These are phyloP conservation scores for Epiblema foenella DNA, from an alignment of 2,888 invertebrate species.

Conservation along the genomic window DNA sequence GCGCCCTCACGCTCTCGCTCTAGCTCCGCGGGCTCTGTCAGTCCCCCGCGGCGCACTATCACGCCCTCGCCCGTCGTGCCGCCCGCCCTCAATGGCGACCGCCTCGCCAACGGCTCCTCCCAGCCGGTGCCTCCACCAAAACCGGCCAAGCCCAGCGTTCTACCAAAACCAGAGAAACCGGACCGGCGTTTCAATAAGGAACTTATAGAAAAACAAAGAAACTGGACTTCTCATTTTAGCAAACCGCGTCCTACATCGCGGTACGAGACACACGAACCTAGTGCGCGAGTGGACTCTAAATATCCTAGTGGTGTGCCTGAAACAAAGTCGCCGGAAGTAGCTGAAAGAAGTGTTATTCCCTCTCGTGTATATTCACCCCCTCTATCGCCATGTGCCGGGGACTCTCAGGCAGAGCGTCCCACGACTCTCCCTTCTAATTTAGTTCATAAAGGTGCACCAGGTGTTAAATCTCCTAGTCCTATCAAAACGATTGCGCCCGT, in stretches of 20 bases:
- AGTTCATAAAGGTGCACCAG: slow-evolving; percentile 68
- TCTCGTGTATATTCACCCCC: slow-evolving; percentile 82
- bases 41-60: slow-evolving; percentile 83
- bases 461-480: slow-evolving; percentile 77
- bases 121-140: slow-evolving; percentile 73
- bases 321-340: slow-evolving; percentile 71
- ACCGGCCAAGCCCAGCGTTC: slow-evolving; percentile 83
- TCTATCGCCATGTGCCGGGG: slow-evolving; percentile 85
- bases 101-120: slow-evolving; percentile 76
- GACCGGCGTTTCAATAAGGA: slow-evolving; percentile 94
- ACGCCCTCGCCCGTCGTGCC: slow-evolving; percentile 79
- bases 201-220: slow-evolving; percentile 94
- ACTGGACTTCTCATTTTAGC: slow-evolving; percentile 96
- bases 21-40: slow-evolving; percentile 88
- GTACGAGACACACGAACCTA: slow-evolving; percentile 65
- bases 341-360: slow-evolving; percentile 72
- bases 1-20: slow-evolving; percentile 86
- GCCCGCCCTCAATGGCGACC: slow-evolving; percentile 71
- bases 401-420: slow-evolving; percentile 78
- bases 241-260: slow-evolving; percentile 86
- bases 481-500: slow-evolving; percentile 68
- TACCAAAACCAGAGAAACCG: slow-evolving; percentile 92
- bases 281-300: slow-evolving; percentile 63
- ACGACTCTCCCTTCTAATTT: slow-evolving; percentile 73
- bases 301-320: slow-evolving; percentile 68